phyloP scores from a whole-genome alignment of 2,888 invertebrate species.

The Euspilapteryx auroguttella region DNA sequence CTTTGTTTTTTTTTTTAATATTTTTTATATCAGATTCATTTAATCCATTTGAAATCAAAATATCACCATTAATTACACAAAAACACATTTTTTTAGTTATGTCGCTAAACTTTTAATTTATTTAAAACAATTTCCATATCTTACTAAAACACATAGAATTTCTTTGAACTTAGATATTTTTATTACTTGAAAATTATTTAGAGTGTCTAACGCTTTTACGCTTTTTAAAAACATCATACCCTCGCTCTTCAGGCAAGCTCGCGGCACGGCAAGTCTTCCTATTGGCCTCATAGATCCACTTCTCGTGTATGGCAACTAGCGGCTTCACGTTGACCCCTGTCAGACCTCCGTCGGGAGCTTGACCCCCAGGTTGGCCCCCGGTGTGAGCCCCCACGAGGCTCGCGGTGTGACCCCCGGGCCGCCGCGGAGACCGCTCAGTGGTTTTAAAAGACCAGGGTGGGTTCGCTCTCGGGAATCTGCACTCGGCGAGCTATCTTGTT shows the following conservation, averaged over 20 bases:
- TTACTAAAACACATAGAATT: conserved; percentile 3
- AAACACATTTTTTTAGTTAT: too few relatives aligned
- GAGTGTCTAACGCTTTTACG: neutral
- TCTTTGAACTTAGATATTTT: neutral
- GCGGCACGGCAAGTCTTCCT: conserved; percentile 33
- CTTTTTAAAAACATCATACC: conserved; percentile 14
- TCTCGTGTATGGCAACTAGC: conserved; percentile 48
- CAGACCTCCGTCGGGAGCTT: conserved; percentile 18
- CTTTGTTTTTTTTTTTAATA: too few relatives aligned
- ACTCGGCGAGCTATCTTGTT: conserved; percentile 10
- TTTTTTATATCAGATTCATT: too few relatives aligned
- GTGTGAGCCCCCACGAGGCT: too few relatives aligned
- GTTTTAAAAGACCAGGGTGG: conserved; percentile 20
- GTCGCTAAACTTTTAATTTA: too few relatives aligned
- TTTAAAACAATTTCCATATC: too few relatives aligned
- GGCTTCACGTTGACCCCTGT: conserved; percentile 42
- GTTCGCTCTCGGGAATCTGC: conserved; percentile 16
- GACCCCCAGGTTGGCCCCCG: too few relatives aligned
- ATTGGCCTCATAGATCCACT: conserved; percentile 49
- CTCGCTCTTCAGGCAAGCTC: conserved; percentile 40
- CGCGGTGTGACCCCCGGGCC: too few relatives aligned
- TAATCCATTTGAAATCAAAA: too few relatives aligned
- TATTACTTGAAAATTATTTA: neutral
- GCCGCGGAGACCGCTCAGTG: conserved; percentile 10
- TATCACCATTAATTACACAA: too few relatives aligned